Percentiles rank a stretch among this genome's conserved stretches.
Conservation (phyloP, 2,797 vertebrate genomes). For the Linurgus olivaceus region DNA sequence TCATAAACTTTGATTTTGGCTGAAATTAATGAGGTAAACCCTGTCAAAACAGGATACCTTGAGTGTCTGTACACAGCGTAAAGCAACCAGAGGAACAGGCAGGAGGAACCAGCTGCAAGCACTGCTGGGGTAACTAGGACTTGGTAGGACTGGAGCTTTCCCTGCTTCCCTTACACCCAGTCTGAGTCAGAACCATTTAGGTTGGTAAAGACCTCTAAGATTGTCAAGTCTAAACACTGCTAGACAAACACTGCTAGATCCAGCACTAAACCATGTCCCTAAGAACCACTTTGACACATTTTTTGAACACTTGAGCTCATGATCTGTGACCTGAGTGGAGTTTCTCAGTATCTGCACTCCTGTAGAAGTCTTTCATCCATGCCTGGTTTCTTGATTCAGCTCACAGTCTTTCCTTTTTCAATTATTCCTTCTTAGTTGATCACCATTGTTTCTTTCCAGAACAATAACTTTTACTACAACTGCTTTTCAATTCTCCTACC, state of each 20-base stretch:
- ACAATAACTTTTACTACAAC: not conserved
- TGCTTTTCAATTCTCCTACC: not conserved
- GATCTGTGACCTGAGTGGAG: not conserved
- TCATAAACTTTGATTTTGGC: not conserved
- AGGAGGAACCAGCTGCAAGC: not conserved
- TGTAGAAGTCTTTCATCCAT: not conserved
- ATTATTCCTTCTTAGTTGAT: not conserved
- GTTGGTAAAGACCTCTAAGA: not conserved
- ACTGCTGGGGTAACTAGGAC: not conserved
- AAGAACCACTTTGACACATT: not conserved
- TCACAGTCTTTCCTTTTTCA: not conserved
- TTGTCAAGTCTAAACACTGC: too few relatives aligned
- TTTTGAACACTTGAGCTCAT: not conserved
- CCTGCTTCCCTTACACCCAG: not conserved
- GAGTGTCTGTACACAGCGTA: not conserved
- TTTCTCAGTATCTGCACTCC: not conserved
- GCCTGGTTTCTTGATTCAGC: not conserved
- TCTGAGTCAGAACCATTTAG: not conserved
- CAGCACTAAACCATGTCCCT: not conserved
- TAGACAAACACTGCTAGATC: not conserved
- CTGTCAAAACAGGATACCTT: rapidly evolving
- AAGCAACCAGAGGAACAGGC: not conserved
- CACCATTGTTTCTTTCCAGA: not conserved
- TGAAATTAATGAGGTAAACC: not conserved
- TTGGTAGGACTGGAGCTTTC: not conserved